A percentile compares a stretch with the other conserved stretches of the same genome.
These are phyloP conservation scores for Torymus auratus DNA, from an alignment of 2,888 invertebrate genomes.

Conservation along the genomic window DNA sequence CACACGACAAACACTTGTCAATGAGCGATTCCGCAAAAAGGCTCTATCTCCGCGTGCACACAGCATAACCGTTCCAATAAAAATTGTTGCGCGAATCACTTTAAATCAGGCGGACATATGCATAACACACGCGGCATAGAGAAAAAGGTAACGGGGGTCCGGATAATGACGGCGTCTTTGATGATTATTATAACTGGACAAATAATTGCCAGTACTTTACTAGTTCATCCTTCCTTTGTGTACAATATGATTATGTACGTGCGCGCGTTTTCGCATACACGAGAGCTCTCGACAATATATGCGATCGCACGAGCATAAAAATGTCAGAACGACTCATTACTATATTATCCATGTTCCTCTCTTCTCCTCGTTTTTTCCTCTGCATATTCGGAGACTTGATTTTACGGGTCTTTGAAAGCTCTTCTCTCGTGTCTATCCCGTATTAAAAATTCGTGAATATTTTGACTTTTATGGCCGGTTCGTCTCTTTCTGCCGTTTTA, in stretches of 20 bases:
- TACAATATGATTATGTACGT: conserved; percentile 8
- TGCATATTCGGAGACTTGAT: too few relatives aligned
- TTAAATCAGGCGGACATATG: conserved; percentile 3
- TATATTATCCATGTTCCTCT: too few relatives aligned
- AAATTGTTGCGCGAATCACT: conserved; percentile 23
- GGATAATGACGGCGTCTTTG: conserved; percentile 26
- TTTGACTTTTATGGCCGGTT: too few relatives aligned
- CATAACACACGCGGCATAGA: background rate
- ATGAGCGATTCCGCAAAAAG: too few relatives aligned
- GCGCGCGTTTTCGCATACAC: background rate
- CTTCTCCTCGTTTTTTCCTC: too few relatives aligned
- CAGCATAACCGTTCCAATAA: background rate
- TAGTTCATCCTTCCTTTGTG: conserved; percentile 36
- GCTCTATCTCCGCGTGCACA: too few relatives aligned
- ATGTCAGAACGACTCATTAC: too few relatives aligned
- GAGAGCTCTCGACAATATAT: background rate
- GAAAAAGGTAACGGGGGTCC: conserved; percentile 38
- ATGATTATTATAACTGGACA: conserved; percentile 55
- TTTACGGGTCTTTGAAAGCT: too few relatives aligned
- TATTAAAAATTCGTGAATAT: too few relatives aligned
- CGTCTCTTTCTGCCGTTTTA: too few relatives aligned
- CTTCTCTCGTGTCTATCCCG: too few relatives aligned
- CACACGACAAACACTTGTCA: too few relatives aligned
- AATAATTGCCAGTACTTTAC: conserved; percentile 48
- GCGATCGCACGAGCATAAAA: background rate